These are phyloP conservation scores for Propithecus deckenii DNA, from an alignment of 2,797 vertebrate genomes.

Conservation along the genomic window DNA sequence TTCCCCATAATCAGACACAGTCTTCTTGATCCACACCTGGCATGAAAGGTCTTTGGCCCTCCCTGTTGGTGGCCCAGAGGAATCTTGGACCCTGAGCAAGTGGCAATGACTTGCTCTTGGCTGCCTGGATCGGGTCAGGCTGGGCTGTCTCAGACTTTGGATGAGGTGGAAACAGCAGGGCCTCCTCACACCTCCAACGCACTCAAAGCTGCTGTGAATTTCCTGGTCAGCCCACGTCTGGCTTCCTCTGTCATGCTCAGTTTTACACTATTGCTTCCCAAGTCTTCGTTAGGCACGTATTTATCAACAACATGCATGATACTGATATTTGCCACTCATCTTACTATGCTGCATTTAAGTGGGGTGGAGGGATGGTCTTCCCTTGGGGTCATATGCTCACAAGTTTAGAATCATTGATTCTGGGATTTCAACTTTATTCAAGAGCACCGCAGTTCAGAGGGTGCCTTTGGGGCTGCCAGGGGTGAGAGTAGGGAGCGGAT, in stretches of 20 bases:
- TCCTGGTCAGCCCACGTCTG: neutral
- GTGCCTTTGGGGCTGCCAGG: neutral
- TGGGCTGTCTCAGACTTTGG: neutral
- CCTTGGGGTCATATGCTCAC: neutral
- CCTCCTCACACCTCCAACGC: neutral
- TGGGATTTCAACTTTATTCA: neutral
- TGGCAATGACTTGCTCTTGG: neutral
- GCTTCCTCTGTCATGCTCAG: fast-evolving
- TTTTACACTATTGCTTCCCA: neutral
- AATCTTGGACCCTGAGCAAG: neutral
- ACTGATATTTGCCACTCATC: neutral
- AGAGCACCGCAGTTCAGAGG: neutral
- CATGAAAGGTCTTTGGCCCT: neutral
- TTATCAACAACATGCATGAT: neutral
- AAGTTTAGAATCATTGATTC: neutral
- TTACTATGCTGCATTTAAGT: neutral
- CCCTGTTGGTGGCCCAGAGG: neutral
- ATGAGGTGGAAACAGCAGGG: neutral
- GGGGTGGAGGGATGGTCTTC: neutral
- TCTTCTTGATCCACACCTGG: neutral
- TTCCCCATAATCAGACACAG: neutral
- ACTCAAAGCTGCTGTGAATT: neutral
- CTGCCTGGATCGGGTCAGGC: neutral
- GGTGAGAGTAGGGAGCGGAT: neutral
- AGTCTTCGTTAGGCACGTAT: neutral